Base-by-base conservation (phyloP, 2,888 invertebrate genomes). In the Harmothoe impar region DNA sequence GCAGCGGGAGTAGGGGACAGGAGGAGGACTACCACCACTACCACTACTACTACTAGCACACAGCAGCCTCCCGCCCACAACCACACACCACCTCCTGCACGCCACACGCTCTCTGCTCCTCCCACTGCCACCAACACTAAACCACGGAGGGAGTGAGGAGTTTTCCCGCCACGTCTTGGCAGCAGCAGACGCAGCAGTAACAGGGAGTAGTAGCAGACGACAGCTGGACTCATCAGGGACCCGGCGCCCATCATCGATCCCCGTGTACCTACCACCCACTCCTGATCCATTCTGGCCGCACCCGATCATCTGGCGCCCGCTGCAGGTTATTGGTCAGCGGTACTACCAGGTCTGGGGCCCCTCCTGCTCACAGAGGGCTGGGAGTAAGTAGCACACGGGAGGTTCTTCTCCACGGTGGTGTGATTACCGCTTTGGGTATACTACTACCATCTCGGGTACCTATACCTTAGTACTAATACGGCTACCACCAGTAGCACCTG, bases 201-300 rank as follows among this genome's bases (percentile, higher is more conserved):
- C n/a, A n/a, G n/a, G n/a, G n/a, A n/a, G 62, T 62, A 25, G 62
- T 1, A 29, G 77, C 77, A 77, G 77, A 77, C 77, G 77, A 77
- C 77, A 77, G 77, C 29, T 77, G 29, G 29, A 25, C 77, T 77
- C 77, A 77, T 31, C 77, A 77, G 31, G 77, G 29, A 77, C 29
- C 5, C 29, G 29, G 77, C 77, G 77, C 29, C 31, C 62, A 20
- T 77, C 29, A 81, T 81, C 81, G 81, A 81, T 81, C 35, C 43
- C 20, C 43, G 43, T 81, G 81, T 81, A 81, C 20, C 72, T 72
- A 25, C 31, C 72, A 72, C 81, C 81, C 81, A 81, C 35, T 43
- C 81, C 35, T 81, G 81, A 81, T 81, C 81, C 81, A 81, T 81
- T 81, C 81, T 23, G 81, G 3, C 81, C n/a, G 43, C n/a, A n/a